Percentiles rank a stretch among this genome's conserved stretches.
Conservation (phyloP, 1,140 invertebrate species). For the Harpegnathos saltator region DNA sequence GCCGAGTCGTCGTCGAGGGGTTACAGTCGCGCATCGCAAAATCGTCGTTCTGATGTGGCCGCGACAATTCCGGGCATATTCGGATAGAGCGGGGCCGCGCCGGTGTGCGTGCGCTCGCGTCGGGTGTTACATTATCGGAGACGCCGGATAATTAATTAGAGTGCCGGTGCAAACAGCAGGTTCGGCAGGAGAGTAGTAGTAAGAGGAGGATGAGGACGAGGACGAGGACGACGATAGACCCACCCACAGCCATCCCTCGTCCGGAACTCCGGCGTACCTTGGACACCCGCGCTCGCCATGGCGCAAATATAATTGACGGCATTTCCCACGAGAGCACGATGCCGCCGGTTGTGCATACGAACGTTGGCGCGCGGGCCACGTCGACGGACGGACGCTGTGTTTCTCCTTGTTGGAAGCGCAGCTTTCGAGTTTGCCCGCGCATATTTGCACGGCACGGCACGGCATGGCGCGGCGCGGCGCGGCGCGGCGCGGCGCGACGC, state of each 20-base stretch:
- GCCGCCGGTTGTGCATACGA: slow-evolving; percentile 53
- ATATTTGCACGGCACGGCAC: slow-evolving; percentile 45
- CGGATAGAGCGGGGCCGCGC: slow-evolving; percentile 14
- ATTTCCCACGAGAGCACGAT: slow-evolving; percentile 71
- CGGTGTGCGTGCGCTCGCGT: slow-evolving; percentile 39
- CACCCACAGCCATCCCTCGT: slow-evolving; percentile 39
- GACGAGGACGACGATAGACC: neutral
- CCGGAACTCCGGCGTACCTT: slow-evolving; percentile 53
- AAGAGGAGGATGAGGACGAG: too few species aligned
- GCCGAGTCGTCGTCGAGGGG: neutral
- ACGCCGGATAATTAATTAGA: slow-evolving; percentile 79
- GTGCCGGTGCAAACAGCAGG: slow-evolving; percentile 74
- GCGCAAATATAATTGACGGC: slow-evolving; percentile 76
- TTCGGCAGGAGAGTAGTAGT: slow-evolving; percentile 45
- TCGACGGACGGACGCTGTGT: slow-evolving; percentile 20
- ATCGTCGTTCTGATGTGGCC: slow-evolving; percentile 11
- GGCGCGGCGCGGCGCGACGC: neutral
- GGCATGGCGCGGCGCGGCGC: slow-evolving; percentile 6
- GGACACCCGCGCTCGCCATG: slow-evolving; percentile 61
- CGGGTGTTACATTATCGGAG: slow-evolving; percentile 68
- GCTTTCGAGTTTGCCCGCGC: slow-evolving; percentile 37
- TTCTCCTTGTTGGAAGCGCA: slow-evolving; percentile 56
- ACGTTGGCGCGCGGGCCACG: slow-evolving; percentile 25
- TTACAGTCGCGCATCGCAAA: slow-evolving; percentile 12
- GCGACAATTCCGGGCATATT: slow-evolving; percentile 46